Conservation (phyloP, 2,113 vertebrate species). For the Alosa alosa region DNA sequence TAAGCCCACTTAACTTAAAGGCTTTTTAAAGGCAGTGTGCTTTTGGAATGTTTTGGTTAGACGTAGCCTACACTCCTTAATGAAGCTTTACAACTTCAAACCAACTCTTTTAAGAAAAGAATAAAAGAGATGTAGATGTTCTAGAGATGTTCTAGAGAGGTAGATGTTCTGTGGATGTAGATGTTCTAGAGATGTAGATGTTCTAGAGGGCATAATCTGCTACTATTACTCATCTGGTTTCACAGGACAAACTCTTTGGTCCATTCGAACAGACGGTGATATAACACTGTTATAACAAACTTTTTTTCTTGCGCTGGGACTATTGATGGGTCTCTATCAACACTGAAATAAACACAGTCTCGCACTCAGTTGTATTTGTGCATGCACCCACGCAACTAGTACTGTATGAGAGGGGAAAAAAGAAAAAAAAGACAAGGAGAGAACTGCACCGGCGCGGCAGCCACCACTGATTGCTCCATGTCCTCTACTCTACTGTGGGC, state of each 20-base stretch:
- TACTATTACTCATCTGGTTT: neutral
- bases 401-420: neutral
- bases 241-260: neutral
- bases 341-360: neutral
- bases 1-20: neutral
- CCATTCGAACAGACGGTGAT: neutral
- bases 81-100: too few relatives aligned
- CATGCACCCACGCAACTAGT: neutral
- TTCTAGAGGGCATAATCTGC: neutral
- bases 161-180: too few relatives aligned
- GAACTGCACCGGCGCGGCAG: neutral
- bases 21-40: too few relatives aligned
- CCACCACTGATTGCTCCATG: slow-evolving; percentile 37
- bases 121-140: too few relatives aligned
- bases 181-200: neutral
- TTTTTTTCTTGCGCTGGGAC: neutral
- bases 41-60: too few relatives aligned
- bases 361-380: neutral
- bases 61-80: too few relatives aligned
- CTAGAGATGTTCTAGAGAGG: too few relatives aligned
- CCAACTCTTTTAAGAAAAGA: too few relatives aligned
- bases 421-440: neutral
- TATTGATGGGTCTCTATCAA: neutral
- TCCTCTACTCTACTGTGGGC: neutral
- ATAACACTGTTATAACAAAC: neutral